phyloP scores from a whole-genome alignment of 2,888 invertebrate species.

The Melangyna quadrimaculata region DNA sequence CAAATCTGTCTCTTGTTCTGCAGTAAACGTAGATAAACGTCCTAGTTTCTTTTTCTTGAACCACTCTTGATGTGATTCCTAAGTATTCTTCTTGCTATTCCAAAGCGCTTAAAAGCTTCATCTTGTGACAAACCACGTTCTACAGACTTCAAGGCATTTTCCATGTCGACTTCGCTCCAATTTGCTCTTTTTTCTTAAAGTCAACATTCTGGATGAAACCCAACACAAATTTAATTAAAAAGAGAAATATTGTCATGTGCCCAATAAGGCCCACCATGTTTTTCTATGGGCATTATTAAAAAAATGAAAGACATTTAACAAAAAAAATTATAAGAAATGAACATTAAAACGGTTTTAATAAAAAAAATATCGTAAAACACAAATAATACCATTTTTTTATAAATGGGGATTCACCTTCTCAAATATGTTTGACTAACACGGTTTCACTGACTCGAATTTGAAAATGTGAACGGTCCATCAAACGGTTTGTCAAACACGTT shows the following conservation, averaged over 20 bases:
- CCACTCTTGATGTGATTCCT: not conserved
- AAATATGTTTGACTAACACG: no score
- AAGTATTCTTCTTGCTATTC: not conserved
- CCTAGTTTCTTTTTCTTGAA: not conserved
- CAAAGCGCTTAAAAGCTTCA: not conserved
- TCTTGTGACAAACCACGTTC: not conserved
- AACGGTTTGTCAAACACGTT: no score
- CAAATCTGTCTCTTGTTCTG: not conserved
- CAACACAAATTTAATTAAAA: not conserved
- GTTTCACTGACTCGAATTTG: no score
- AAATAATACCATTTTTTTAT: no score
- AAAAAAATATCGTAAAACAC: no score
- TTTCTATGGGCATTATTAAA: no score
- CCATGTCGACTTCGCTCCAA: not conserved
- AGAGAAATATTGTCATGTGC: not conserved
- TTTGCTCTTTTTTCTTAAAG: not conserved
- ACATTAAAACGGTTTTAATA: no score
- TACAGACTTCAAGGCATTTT: not conserved
- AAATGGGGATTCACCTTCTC: no score
- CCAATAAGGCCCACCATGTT: no score
- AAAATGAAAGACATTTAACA: no score
- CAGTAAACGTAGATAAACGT: not conserved
- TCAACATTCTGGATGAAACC: not conserved
- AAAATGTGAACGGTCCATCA: no score
- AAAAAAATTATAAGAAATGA: no score